Base-by-base conservation (phyloP, 2,888 invertebrate genomes). In the Pachliopta kotzebuea region DNA sequence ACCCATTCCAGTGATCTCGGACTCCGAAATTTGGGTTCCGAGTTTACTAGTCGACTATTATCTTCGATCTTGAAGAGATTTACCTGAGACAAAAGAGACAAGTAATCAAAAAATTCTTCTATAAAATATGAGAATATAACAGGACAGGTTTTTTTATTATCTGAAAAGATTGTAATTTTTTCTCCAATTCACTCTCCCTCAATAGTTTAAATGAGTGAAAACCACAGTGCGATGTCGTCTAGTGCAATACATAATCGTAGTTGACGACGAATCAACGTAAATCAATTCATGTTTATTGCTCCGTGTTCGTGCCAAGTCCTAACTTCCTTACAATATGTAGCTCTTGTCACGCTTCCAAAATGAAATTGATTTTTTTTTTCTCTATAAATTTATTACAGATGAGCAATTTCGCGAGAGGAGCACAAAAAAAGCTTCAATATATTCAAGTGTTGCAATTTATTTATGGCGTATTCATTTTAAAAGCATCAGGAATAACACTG, bases 331-430 rank as follows among this genome's bases (percentile, higher is more conserved):
- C 70, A 69, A 68, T 68, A 64, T 71, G 71, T 68, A 73, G 71
- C 71, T 68, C 79, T 77, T 81, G 78, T 80, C 78, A 78, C 71
- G 67, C 66, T 71, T 79, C 79, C 78, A 79, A 79, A 70, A 67
- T 67, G 62, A 65, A 76, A 70, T 63, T 66, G 68, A 67, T 63
- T 55, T 49, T 42, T 60, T 66, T 14, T 65, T 69, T 50, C 55
- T 57, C 26, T 49, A 62, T 52, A 24, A 56, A 54, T 61, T 57
- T 42, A 65, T 58, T 54, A 53, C 53, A 37, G 65, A 65, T 57
- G 60, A 56, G 53, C 53, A 26, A 54, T 65, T 67, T 67, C 56
- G 37, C 59, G 66, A 60, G 64, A 55, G 60, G 52, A 49, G 45
- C n/a, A n/a, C 37, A 58, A 62, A 62, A 26, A 61, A 56, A 59